Evolutionary conservation across 2,797 vertebrate species (phyloP).

Genomic region (Mormyrus hasselquistii): DNA sequence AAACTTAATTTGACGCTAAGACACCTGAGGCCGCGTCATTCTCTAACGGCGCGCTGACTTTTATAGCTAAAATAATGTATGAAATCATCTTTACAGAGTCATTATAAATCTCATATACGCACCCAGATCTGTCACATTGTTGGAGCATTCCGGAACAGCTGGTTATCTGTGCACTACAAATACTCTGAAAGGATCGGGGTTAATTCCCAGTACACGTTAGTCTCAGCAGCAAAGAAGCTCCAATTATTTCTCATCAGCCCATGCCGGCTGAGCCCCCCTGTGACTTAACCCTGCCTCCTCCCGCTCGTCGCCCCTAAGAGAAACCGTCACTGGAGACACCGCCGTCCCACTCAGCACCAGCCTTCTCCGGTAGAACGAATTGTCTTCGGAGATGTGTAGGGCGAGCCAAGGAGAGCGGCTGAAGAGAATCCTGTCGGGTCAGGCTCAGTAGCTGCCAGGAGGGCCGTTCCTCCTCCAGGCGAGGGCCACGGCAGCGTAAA

Average conservation of each 20-base stretch:
- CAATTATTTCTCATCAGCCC: slow-evolving; percentile 6
- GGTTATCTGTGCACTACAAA: background rate
- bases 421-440: background rate
- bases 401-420: background rate
- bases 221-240: background rate
- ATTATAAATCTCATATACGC: background rate
- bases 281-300: background rate
- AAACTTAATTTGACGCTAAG: background rate
- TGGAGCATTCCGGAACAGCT: background rate
- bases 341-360: background rate
- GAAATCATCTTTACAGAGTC: background rate
- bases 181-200: background rate
- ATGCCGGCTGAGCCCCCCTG: background rate
- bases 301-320: background rate
- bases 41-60: background rate
- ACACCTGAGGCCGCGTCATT: background rate
- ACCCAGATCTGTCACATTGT: background rate
- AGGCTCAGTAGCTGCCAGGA: background rate
- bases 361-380: background rate
- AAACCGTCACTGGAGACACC: background rate
- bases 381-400: background rate
- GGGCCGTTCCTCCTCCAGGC: background rate
- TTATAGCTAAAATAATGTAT: background rate
- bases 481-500: background rate
- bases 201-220: background rate